Base-by-base conservation (phyloP, 2,888 invertebrate species). In the Malthinus seriepunctatus region DNA sequence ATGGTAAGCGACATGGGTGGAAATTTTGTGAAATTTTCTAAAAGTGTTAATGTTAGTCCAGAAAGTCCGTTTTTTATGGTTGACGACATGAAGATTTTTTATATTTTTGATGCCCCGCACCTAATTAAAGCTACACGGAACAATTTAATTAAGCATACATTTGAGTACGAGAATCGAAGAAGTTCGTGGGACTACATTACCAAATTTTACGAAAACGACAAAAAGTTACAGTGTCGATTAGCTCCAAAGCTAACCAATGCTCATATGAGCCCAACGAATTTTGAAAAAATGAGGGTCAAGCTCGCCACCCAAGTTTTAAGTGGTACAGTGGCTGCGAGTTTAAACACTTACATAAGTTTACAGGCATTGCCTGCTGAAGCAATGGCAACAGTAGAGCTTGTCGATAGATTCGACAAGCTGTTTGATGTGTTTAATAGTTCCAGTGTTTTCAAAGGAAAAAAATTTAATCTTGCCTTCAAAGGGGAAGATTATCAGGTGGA, bases 401-500 rank as follows among this genome's bases (percentile, higher is more conserved):
- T 67, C 35, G 60, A 65, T 38, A 59, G 46, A 32, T 63, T 69
- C 48, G 59, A 69, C 53, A 65, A 68, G 37, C 50, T 69, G 3
- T 69, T 69, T 56, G 67, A 70, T 59, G 32, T 68, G n/a, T 55
- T 67, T 1, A 69, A 68, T 65, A 63, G 63, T 5, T 64, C 63
- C 7, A 44, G 34, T 14, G 34, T 49, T 10, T 38, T 34, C 23
- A 54, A 47, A 12, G 34, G 14, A 45, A 61, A 54, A 38, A 58
- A 50, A 35, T 35, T 35, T 35, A 35, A 35, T 35, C 50, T 58
- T 56, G 12, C 32, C 50, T 12, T 51, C 61, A 23, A 47, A 60
- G 37, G 4, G 8, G 5, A 35, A 3, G 35, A 35, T 2, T 35
- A 11, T 35, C 62, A 67, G 51, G 42, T 58, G n/a, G 12, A 62